Evolutionary conservation across 2,113 vertebrate species (phyloP).

Genomic region (Otolemur garnettii): DNA sequence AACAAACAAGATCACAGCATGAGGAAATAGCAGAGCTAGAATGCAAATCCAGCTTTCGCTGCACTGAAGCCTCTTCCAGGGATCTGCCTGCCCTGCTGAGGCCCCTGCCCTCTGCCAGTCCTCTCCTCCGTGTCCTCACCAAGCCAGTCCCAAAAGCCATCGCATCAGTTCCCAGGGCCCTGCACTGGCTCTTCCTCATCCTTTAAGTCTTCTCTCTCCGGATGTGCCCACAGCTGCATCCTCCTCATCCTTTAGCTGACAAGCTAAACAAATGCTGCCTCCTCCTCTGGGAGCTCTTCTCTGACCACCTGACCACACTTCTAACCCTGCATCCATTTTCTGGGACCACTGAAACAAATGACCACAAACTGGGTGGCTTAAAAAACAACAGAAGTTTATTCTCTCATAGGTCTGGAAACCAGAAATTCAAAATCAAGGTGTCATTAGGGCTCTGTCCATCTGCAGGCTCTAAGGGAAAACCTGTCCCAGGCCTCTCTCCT

Average conservation of each 20-base stretch:
- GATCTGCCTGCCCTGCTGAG: no score
- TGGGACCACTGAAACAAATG: background rate
- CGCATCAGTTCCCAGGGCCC: background rate
- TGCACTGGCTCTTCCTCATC: background rate
- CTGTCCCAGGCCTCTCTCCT: background rate
- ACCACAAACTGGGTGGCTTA: background rate
- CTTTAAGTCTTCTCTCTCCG: background rate
- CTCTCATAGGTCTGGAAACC: background rate
- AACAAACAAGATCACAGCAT: background rate
- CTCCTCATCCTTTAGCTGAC: background rate
- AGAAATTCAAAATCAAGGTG: background rate
- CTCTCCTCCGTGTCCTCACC: background rate
- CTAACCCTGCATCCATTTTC: background rate
- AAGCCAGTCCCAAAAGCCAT: background rate
- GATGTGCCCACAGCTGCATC: background rate
- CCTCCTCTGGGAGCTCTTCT: background rate
- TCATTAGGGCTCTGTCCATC: background rate
- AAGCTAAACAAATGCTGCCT: background rate
- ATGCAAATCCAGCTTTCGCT: background rate
- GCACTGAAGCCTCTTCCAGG: no score
- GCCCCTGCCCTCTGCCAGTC: rapidly evolving
- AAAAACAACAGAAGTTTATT: background rate
- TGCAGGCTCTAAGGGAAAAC: background rate
- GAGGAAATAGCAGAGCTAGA: background rate
- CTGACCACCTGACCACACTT: background rate